Base-by-base conservation (phyloP, 2,797 vertebrate species). In the Orestias chungarensis region DNA sequence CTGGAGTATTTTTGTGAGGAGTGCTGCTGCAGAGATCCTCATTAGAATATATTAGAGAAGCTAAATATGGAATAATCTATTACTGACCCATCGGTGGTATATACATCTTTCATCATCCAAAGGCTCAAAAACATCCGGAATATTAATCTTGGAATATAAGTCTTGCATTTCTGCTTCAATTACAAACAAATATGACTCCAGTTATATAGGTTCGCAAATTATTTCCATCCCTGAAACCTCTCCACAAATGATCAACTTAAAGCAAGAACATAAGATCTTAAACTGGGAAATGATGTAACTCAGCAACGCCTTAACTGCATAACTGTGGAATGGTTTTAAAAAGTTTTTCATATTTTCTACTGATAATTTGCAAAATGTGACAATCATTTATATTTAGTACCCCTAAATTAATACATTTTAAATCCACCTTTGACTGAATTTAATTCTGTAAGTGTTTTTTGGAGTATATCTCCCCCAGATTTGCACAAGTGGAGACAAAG, bases 11-110 rank as follows among this genome's bases (percentile, higher is more conserved):
- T 59, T 79, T 20, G 59, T 38, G 33, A 14, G 7, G 33, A 85
- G 65, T 69, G 25, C 65, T 66, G 59, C 6, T 68, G 42, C 69
- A 82, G 75, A 65, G 54, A 6, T 65, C 57, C 67, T 67, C 43
- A 78, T 83, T 73, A 66, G 77, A 80, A 84, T 83, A 75, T 71
- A 71, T 82, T 17, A 62, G 71, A 66, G 64, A 68, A 49, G 55
- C 23, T 20, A 62, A 75, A 73, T 11, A 61, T 35, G 25, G 31
- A 6, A 11, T 25, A 14, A 55, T 27, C 61, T 47, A 1, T 47
- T 61, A n/a, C 33, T 27, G 35, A 55, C 25, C 61, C 50, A 2
- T 47, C 64, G 20, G 33, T 31, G 44, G 40, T 62, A 9, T 62
- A 9, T 49, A 49, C 55, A 27, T 62, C 20, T 71, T 46, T 20